Conservation (phyloP, 2,797 vertebrate genomes). For the Threskiornis aethiopicus region DNA sequence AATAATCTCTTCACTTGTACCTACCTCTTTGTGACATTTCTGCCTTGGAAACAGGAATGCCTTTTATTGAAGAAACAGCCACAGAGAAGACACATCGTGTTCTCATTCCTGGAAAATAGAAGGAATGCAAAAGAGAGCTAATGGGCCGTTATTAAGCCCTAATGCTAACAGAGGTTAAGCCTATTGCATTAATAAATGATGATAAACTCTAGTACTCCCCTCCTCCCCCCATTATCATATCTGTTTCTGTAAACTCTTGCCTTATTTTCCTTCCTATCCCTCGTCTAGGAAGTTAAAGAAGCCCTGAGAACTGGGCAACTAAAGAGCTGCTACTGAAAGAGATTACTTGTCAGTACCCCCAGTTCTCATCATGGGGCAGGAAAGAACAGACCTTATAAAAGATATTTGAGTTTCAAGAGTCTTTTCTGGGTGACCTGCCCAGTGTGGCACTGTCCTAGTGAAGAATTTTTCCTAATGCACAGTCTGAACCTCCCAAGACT, state of each 20-base stretch:
- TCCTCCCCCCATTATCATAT: neutral
- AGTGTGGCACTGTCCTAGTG: rapidly evolving
- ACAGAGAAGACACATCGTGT: neutral
- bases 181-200: neutral
- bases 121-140: neutral
- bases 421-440: neutral
- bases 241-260: neutral
- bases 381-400: neutral
- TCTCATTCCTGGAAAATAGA: neutral
- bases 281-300: neutral
- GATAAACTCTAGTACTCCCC: neutral
- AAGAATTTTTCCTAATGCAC: neutral
- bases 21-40: conserved; percentile 18
- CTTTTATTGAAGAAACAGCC: neutral
- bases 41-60: neutral
- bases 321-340: neutral
- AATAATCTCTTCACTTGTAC: conserved; percentile 41
- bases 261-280: neutral
- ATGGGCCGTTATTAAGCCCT: neutral
- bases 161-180: neutral
- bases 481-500: neutral
- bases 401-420: neutral
- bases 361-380: neutral
- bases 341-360: too few relatives aligned
- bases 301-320: neutral